Evolutionary conservation across 2,888 invertebrate species (phyloP), one percentile per base, ranked within the genome.

Genomic region (Acanthosoma haemorrhoidale): DNA sequence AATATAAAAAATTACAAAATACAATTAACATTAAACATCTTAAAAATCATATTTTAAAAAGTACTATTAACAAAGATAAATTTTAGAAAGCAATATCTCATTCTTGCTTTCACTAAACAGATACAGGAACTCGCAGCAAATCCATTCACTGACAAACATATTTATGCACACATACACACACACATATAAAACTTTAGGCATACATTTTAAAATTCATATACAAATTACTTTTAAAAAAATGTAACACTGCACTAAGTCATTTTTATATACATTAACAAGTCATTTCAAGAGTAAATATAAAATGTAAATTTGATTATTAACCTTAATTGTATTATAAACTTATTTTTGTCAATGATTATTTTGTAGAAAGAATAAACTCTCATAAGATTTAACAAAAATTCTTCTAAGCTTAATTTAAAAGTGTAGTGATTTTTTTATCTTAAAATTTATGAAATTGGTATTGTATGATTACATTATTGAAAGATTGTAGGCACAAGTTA

Each of bases 281-380:
- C 13, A 51, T 51, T 13, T 25, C 21, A 25, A 51, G 25, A 51
- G 13, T 21, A 51, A 51, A 51, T 51, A 51, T 51, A 51, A 51
- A 51, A n/a, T 21, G 21, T 51, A 51, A 51, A 51, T 51, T 25
- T 51, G 25, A 51, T 51, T 51, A 51, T 51, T 25, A 51, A 51
- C 51, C 51, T 51, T 51, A 51, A 51, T 51, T 51, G 51, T 51
- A 51, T 21, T 51, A 51, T 25, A 51, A 25, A 51, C 25, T 21
- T 51, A 25, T 51, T 41, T 51, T 51, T 51, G 51, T 51, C 21
- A 51, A 51, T 51, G 25, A 51, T 51, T 51, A 51, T 51, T 36
- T 61, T 61, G 61, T 61, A 61, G 36, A 61, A 61, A 61, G 61
- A 61, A 61, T 61, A 61, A 61, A 61, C 61, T 61, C 61, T 61